phyloP scores from a whole-genome alignment of 2,888 invertebrate species.

The Leucozona laternaria region DNA sequence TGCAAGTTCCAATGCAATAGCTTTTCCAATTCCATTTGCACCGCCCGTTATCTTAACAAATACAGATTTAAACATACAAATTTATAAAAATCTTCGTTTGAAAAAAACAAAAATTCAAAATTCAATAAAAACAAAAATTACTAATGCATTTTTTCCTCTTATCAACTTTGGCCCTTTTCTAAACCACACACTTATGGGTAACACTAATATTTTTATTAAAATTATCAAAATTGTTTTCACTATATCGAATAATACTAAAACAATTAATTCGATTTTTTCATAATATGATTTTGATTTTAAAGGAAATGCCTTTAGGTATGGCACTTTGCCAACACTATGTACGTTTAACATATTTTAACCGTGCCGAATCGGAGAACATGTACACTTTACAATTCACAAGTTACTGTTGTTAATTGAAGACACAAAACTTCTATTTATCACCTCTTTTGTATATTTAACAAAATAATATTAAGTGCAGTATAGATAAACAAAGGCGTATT shows the following conservation, averaged over 20 bases:
- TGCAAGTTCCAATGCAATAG: conserved; percentile 78
- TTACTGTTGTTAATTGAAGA: conserved; percentile 22
- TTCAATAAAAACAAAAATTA: conserved; percentile 7
- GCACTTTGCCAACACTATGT: conserved; percentile 69
- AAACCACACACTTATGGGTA: conserved; percentile 11
- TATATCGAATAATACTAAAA: conserved; percentile 39
- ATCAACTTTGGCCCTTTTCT: conserved; percentile 19
- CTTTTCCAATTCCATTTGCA: conserved; percentile 80
- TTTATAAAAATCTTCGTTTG: background rate
- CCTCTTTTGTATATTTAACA: background rate
- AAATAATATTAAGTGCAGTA: background rate
- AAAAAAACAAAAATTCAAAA: background rate
- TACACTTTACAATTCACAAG: conserved; percentile 17
- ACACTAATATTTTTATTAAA: conserved; percentile 18
- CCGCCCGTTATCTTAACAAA: conserved; percentile 80
- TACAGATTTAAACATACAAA: background rate
- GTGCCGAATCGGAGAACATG: background rate
- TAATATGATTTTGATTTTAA: conserved; percentile 24
- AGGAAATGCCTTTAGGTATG: conserved; percentile 56
- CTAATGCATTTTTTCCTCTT: conserved; percentile 48
- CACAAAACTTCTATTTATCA: conserved; percentile 46
- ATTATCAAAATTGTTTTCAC: conserved; percentile 40
- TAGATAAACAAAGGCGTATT: background rate
- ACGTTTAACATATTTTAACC: conserved; percentile 72
- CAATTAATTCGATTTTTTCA: conserved; percentile 24